Evolutionary conservation across 2,797 vertebrate genomes (phyloP).

Genomic region (Emydoidea blandingii): DNA sequence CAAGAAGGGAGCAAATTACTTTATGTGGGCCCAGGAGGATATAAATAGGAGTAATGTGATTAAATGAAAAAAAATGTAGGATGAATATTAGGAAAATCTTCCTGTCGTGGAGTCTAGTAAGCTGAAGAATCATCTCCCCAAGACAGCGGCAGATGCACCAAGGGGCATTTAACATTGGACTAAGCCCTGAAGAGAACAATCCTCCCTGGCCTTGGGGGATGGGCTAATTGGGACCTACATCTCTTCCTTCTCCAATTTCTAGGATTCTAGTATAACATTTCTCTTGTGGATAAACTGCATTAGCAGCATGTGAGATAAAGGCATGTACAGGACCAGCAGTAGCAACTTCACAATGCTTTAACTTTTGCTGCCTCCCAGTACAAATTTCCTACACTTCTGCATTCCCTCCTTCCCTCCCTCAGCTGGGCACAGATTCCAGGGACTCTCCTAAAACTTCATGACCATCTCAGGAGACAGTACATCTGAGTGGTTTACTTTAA

Average conservation of each 20-base stretch:
- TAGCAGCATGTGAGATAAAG: not conserved
- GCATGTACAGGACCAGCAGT: constrained; percentile 26
- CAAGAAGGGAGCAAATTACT: not conserved
- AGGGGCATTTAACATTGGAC: constrained; percentile 11
- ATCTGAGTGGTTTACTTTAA: constrained; percentile 14
- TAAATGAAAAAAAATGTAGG: constrained; percentile 35
- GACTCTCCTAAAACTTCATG: constrained; percentile 41
- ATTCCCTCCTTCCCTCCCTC: constrained; percentile 14
- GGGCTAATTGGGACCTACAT: not conserved
- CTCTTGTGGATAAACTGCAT: not conserved
- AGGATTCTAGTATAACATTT: not conserved
- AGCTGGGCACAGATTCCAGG: constrained; percentile 22
- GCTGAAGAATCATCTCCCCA: not conserved
- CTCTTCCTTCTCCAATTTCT: constrained; percentile 11
- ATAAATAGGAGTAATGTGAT: not conserved
- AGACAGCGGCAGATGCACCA: not conserved
- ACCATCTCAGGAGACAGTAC: constrained; percentile 28
- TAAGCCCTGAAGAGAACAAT: constrained; percentile 38
- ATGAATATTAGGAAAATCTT: constrained; percentile 3
- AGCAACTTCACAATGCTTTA: constrained; percentile 45
- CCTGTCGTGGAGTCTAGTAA: constrained; percentile 11
- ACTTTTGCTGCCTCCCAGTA: constrained; percentile 24
- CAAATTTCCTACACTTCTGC: constrained; percentile 27
- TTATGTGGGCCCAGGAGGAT: not conserved
- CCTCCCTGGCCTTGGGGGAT: constrained; percentile 28